Conservation (phyloP, 1,140 invertebrate species). For the Nebria ingens region DNA sequence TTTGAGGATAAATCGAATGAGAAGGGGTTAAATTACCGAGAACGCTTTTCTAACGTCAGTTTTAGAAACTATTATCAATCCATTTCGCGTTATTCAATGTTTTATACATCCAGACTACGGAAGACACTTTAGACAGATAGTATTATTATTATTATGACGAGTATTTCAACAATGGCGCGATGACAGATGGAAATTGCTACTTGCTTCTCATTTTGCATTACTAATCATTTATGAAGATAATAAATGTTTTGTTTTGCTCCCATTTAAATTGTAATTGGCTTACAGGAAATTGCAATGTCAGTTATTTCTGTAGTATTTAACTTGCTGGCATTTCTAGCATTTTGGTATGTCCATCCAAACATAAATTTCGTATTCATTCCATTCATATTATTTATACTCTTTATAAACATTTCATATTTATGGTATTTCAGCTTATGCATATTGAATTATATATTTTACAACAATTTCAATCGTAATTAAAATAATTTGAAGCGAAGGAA, state of each 20-base stretch:
- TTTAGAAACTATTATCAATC: too few relatives aligned
- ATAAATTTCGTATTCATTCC: not conserved
- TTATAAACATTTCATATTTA: not conserved
- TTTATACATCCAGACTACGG: too few relatives aligned
- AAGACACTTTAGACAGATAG: too few relatives aligned
- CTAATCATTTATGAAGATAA: not conserved
- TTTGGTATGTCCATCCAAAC: not conserved
- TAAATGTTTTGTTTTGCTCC: constrained; percentile 7
- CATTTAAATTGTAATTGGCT: not conserved
- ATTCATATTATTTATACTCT: not conserved
- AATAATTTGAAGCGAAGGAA: not conserved
- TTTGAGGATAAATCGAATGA: too few relatives aligned
- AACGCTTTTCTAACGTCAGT: too few relatives aligned
- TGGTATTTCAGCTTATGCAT: not conserved
- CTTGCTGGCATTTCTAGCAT: not conserved
- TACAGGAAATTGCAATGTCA: not conserved
- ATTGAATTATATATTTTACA: not conserved
- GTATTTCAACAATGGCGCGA: too few relatives aligned
- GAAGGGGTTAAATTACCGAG: too few relatives aligned
- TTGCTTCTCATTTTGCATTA: not conserved
- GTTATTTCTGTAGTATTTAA: not conserved
- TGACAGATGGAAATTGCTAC: not conserved
- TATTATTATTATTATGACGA: too few relatives aligned
- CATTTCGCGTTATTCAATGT: too few relatives aligned
- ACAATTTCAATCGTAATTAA: not conserved